phyloP scores from a whole-genome alignment of 1,140 invertebrate species.

The Eufriesea mexicana region DNA sequence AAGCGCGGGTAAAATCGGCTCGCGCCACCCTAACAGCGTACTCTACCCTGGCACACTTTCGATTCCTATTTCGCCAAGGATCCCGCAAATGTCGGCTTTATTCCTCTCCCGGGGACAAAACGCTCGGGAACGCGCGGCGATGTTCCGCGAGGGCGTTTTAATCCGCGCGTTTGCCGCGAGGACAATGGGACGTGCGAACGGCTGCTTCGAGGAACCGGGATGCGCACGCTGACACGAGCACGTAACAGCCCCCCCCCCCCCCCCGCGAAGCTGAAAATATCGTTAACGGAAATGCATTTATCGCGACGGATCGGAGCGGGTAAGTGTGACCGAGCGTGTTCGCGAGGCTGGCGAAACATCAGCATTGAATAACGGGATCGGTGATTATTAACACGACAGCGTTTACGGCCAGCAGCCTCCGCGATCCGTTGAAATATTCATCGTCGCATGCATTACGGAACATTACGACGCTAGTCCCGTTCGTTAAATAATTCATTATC shows the following conservation, averaged over 20 bases:
- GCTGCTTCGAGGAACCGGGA: too few species aligned
- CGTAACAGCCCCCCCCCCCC: too few species aligned
- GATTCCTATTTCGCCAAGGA: too few species aligned
- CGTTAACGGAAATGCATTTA: background rate
- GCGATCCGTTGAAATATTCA: slow-evolving; percentile 36
- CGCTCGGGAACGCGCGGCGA: too few species aligned
- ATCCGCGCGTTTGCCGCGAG: too few species aligned
- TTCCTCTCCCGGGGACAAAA: too few species aligned
- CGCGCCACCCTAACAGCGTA: background rate
- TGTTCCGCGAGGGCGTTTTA: too few species aligned
- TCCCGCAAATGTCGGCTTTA: too few species aligned
- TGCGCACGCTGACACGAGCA: too few species aligned
- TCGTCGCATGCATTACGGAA: slow-evolving; percentile 20
- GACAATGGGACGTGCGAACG: too few species aligned
- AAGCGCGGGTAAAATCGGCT: background rate
- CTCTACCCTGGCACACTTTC: background rate
- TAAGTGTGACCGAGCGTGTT: background rate
- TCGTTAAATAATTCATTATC: slow-evolving; percentile 41
- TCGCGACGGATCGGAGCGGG: too few species aligned
- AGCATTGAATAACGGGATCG: background rate
- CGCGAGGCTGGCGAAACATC: background rate
- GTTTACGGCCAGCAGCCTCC: background rate
- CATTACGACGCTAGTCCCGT: slow-evolving; percentile 5
- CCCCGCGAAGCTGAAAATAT: too few species aligned
- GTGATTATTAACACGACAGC: slow-evolving; percentile 17